Conservation (phyloP, 2,888 invertebrate species). For the Ormia ochracea region DNA sequence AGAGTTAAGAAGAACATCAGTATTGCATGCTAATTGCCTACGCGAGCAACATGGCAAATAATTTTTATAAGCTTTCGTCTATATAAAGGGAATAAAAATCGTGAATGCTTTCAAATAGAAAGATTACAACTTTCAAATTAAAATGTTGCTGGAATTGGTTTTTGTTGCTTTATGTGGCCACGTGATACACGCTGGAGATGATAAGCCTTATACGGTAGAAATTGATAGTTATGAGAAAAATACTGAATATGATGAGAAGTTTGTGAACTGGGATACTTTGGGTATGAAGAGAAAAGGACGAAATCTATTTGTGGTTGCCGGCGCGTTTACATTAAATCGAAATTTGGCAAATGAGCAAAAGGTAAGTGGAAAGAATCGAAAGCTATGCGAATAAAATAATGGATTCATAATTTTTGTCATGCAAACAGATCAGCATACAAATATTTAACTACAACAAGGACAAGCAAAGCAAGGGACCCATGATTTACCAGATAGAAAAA, state of each 20-base stretch:
- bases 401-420: background rate
- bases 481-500: constrained; percentile 66
- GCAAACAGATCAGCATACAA: constrained; percentile 41
- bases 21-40: constrained; percentile 23
- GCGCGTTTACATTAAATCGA: constrained; percentile 65
- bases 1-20: constrained; percentile 21
- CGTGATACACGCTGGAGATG: background rate
- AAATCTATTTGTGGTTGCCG: constrained; percentile 67
- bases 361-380: background rate
- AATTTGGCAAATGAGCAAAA: constrained; percentile 67
- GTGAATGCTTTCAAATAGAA: background rate
- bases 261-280: constrained; percentile 69
- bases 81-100: constrained; percentile 15
- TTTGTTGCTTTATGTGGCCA: background rate
- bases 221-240: constrained; percentile 67
- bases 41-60: background rate
- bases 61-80: background rate
- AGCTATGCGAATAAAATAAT: background rate
- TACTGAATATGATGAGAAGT: constrained; percentile 64
- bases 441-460: constrained; percentile 27
- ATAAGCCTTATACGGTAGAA: constrained; percentile 63
- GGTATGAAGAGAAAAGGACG: constrained; percentile 67
- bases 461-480: background rate
- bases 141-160: constrained; percentile 1
- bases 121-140: background rate